Percentiles rank a stretch among this genome's conserved stretches.
phyloP scores from a whole-genome alignment of 2,888 invertebrate genomes.

The Apotomis turbidana region DNA sequence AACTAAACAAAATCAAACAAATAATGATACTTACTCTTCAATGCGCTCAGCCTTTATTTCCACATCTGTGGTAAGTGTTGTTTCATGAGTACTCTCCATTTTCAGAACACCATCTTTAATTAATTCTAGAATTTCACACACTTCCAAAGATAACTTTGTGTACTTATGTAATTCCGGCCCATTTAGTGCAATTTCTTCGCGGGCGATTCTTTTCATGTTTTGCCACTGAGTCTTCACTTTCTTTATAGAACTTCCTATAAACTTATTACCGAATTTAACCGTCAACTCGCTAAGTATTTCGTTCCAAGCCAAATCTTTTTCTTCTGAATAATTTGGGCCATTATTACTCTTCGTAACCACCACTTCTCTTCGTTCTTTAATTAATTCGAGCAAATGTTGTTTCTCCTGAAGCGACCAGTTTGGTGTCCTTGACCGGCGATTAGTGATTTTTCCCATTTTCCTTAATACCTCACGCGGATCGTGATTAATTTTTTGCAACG shows the following conservation, averaged over 20 bases:
- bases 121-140: slow-evolving; percentile 70
- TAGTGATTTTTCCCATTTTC: slow-evolving; percentile 73
- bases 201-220: slow-evolving; percentile 79
- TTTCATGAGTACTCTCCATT: slow-evolving; percentile 58
- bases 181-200: slow-evolving; percentile 69
- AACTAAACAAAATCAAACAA: neutral
- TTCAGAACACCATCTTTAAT: slow-evolving; percentile 66
- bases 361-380: slow-evolving; percentile 71
- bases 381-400: slow-evolving; percentile 75
- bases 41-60: slow-evolving; percentile 76
- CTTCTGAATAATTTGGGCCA: slow-evolving; percentile 74
- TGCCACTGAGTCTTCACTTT: slow-evolving; percentile 81
- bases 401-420: slow-evolving; percentile 79
- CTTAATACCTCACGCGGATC: slow-evolving; percentile 57
- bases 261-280: slow-evolving; percentile 71
- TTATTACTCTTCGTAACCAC: slow-evolving; percentile 74
- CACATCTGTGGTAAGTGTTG: slow-evolving; percentile 62
- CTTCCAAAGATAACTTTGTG: slow-evolving; percentile 69
- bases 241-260: slow-evolving; percentile 70
- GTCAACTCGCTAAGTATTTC: slow-evolving; percentile 69
- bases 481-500: slow-evolving; percentile 78
- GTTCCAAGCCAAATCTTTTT: slow-evolving; percentile 77
- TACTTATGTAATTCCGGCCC: slow-evolving; percentile 64
- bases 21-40: slow-evolving; percentile 70
- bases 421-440: slow-evolving; percentile 71